phyloP scores from a whole-genome alignment of 37 sponge, comb jelly and placozoan genomes.

The Eunapius fragilis region DNA sequence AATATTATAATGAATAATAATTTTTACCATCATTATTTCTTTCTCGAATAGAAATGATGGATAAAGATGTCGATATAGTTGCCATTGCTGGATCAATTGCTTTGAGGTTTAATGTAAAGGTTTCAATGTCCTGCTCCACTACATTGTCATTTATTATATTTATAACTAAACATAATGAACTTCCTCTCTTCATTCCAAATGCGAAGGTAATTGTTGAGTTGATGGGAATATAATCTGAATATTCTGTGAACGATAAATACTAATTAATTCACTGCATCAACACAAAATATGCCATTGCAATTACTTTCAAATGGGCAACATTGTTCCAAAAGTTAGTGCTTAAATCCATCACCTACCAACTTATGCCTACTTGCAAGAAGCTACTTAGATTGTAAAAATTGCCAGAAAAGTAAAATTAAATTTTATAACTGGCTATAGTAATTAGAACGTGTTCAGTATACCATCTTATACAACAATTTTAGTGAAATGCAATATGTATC shows the following conservation, averaged over 20 bases:
- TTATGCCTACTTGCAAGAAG: neutral
- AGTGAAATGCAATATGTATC: no score
- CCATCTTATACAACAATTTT: no score
- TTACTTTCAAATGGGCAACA: neutral
- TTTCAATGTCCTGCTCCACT: neutral
- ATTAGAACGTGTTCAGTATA: no score
- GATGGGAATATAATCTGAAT: neutral
- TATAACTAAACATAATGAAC: neutral
- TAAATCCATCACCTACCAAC: neutral
- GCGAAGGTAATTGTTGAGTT: neutral
- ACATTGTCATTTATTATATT: neutral
- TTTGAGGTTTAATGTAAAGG: neutral
- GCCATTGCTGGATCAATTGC: neutral
- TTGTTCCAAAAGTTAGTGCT: neutral
- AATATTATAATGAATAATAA: neutral
- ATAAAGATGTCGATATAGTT: neutral
- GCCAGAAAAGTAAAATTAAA: no score
- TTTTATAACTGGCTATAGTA: no score
- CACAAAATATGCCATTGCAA: neutral
- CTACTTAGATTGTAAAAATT: no score
- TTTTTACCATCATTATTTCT: neutral
- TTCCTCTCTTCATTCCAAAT: neutral
- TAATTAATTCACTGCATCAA: no score
- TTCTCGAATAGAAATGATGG: neutral
- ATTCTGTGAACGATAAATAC: neutral